Conservation (phyloP, 2,888 invertebrate genomes). For the Dermolepida albohirtum region DNA sequence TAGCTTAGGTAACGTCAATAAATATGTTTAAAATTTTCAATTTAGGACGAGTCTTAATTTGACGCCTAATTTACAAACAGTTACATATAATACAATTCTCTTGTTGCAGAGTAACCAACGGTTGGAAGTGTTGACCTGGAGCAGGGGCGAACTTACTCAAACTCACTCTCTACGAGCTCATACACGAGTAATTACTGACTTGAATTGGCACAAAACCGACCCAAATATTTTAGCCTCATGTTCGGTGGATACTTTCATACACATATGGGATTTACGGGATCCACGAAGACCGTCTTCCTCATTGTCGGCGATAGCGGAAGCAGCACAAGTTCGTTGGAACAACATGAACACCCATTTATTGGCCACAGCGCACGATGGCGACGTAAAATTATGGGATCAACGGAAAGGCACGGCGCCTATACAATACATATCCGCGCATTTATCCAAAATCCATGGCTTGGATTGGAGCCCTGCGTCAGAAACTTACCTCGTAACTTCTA, state of each 20-base stretch:
- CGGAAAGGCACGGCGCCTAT: conserved; percentile 88
- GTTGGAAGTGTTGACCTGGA: conserved; percentile 88
- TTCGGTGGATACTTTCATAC: conserved; percentile 93
- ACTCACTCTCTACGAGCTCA: conserved; percentile 82
- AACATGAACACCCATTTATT: conserved; percentile 84
- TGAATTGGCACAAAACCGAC: conserved; percentile 90
- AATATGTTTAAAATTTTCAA: no score
- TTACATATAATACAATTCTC: no score
- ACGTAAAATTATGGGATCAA: conserved; percentile 95
- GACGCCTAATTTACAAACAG: no score
- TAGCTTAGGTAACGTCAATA: no score
- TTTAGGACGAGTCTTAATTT: no score
- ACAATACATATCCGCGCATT: conserved; percentile 93
- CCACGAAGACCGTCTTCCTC: conserved; percentile 85
- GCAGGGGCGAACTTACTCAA: conserved; percentile 77
- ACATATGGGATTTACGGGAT: conserved; percentile 94
- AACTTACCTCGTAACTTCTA: conserved; percentile 89
- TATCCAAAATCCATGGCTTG: conserved; percentile 90
- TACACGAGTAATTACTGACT: conserved; percentile 87
- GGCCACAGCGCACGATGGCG: conserved; percentile 96
- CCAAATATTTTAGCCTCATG: conserved; percentile 85
- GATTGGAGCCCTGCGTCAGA: conserved; percentile 93
- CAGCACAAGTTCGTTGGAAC: conserved; percentile 96
- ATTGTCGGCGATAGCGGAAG: conserved; percentile 90
- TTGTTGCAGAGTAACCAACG: conserved; percentile 82